Conservation (phyloP, 2,797 vertebrate genomes). For the Tachyglossus aculeatus region DNA sequence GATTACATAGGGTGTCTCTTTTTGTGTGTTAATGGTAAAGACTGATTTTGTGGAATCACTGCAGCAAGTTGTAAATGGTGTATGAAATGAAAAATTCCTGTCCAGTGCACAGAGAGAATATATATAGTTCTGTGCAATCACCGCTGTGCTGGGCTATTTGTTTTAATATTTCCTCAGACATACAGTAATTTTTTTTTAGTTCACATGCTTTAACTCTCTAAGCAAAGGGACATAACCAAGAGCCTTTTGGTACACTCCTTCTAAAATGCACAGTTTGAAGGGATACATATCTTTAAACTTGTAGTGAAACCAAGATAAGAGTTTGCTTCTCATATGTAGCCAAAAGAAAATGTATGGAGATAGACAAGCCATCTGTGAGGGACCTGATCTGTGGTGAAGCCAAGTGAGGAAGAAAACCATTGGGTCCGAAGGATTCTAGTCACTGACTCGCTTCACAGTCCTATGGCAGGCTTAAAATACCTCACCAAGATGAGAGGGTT, state of each 20-base stretch:
- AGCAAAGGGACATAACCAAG: too few relatives aligned
- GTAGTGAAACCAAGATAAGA: not conserved
- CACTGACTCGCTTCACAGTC: too few relatives aligned
- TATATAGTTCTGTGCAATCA: slow-evolving; percentile 33
- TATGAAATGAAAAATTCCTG: slow-evolving; percentile 74
- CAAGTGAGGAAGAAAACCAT: too few relatives aligned
- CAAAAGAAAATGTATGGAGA: slow-evolving; percentile 3
- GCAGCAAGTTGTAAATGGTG: slow-evolving; percentile 72
- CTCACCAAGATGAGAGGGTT: too few relatives aligned
- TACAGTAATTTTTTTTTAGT: slow-evolving; percentile 23
- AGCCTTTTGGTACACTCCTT: too few relatives aligned
- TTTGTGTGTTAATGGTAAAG: slow-evolving; percentile 42
- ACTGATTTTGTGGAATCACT: slow-evolving; percentile 63
- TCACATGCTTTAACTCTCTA: not conserved
- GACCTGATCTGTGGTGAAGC: too few relatives aligned
- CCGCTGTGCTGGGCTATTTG: slow-evolving; percentile 45
- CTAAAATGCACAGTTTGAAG: slow-evolving; percentile 23
- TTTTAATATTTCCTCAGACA: slow-evolving; percentile 55
- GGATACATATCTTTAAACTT: slow-evolving; percentile 3
- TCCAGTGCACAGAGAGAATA: slow-evolving; percentile 48
- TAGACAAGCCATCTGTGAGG: too few relatives aligned
- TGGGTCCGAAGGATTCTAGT: too few relatives aligned
- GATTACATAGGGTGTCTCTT: slow-evolving; percentile 31
- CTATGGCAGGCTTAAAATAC: too few relatives aligned
- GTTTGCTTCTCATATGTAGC: not conserved